Conservation (phyloP, 2,888 invertebrate genomes). For the Sympetrum striolatum region DNA sequence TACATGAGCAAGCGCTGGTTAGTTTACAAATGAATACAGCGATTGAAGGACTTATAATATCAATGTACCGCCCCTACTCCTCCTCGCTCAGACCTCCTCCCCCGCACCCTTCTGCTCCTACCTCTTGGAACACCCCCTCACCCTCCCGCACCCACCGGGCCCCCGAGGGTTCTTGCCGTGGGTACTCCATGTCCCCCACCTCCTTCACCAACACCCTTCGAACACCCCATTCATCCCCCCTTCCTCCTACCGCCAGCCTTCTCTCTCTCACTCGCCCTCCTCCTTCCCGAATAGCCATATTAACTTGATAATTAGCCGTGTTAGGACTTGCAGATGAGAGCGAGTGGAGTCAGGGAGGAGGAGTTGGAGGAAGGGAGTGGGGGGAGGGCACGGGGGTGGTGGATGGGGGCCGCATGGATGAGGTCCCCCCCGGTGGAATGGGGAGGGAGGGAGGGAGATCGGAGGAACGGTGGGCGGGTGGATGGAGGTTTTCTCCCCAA, state of each 20-base stretch:
- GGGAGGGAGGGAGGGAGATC: background rate
- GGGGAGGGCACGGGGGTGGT: conserved; percentile 40
- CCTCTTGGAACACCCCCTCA: conserved; percentile 54
- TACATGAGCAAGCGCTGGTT: conserved; percentile 61
- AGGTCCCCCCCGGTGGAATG: conserved; percentile 47
- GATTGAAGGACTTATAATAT: conserved; percentile 76
- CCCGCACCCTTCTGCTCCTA: conserved; percentile 48
- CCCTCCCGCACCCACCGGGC: conserved; percentile 52
- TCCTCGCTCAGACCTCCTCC: conserved; percentile 51
- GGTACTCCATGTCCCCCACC: conserved; percentile 52
- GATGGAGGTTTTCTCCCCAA: conserved; percentile 48
- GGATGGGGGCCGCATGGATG: conserved; percentile 30
- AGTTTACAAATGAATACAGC: conserved; percentile 76
- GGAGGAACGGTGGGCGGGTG: background rate
- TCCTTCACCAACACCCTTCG: conserved; percentile 38
- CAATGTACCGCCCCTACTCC: conserved; percentile 61
- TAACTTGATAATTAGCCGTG: conserved; percentile 91
- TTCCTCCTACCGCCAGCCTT: conserved; percentile 50
- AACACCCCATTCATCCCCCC: conserved; percentile 40
- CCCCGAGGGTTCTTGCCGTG: conserved; percentile 50
- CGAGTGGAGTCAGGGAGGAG: conserved; percentile 47
- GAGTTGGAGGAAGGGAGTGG: conserved; percentile 16
- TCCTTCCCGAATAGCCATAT: conserved; percentile 79
- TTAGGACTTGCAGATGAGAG: conserved; percentile 88
- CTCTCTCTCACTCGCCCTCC: conserved; percentile 59